Evolutionary conservation across 2,113 vertebrate genomes (phyloP).

Genomic region (Nematolebias whitei): DNA sequence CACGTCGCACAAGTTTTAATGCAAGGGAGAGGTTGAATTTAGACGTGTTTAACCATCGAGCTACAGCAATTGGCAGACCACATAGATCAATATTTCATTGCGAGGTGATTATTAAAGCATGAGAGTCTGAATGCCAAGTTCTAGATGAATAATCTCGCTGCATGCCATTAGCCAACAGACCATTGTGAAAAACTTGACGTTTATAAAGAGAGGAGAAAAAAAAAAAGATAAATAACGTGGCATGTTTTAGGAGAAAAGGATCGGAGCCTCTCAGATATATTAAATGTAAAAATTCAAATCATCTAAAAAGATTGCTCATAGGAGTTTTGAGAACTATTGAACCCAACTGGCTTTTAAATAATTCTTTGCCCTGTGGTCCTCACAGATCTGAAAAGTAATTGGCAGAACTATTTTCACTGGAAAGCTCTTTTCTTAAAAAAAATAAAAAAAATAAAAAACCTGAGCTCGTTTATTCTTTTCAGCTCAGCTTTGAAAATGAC

Average conservation of each 20-base stretch:
- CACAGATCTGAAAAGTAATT: constrained; percentile 15
- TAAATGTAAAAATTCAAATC: constrained; percentile 13
- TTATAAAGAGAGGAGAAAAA: constrained; percentile 15
- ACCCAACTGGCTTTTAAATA: constrained; percentile 19
- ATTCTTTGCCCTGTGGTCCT: background rate
- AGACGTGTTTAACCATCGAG: constrained; percentile 58
- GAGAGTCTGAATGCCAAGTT: constrained; percentile 64
- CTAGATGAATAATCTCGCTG: constrained; percentile 62
- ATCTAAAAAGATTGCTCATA: background rate
- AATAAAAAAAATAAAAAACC: too few relatives aligned
- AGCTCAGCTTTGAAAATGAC: constrained; percentile 44
- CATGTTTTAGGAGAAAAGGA: constrained; percentile 10
- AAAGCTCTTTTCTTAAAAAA: constrained; percentile 29
- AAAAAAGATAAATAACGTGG: constrained; percentile 9
- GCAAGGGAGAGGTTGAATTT: constrained; percentile 40
- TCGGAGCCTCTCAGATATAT: background rate
- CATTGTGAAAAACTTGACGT: constrained; percentile 16
- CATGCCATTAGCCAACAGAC: constrained; percentile 30
- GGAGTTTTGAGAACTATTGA: constrained; percentile 17
- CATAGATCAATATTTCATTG: constrained; percentile 75
- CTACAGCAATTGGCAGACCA: constrained; percentile 45
- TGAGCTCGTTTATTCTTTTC: constrained; percentile 44
- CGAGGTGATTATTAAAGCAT: constrained; percentile 73
- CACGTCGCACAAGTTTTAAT: constrained; percentile 16
- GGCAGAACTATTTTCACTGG: constrained; percentile 11